These are phyloP conservation scores for Zophobas morio DNA, from an alignment of 1,140 invertebrate genomes.

Conservation along the genomic window DNA sequence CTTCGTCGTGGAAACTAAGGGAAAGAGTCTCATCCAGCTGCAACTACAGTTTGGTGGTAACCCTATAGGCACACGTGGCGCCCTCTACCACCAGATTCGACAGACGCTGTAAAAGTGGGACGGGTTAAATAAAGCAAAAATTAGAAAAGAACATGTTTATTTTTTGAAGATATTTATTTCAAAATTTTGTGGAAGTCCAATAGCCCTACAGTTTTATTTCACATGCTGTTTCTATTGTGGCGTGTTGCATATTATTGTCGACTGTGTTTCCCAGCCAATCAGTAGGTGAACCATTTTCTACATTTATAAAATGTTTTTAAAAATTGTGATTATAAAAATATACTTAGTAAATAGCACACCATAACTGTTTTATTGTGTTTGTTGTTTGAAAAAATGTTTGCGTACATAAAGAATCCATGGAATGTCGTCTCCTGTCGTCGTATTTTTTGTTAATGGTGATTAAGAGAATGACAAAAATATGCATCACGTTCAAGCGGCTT, in stretches of 20 bases:
- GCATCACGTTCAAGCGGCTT: constrained; percentile 53
- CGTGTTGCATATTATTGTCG: constrained; percentile 41
- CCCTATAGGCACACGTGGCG: constrained; percentile 57
- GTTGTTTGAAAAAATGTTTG: constrained; percentile 33
- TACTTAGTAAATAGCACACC: constrained; percentile 65
- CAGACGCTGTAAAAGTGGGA: neutral
- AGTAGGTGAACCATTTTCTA: constrained; percentile 65
- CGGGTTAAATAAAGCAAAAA: constrained; percentile 15
- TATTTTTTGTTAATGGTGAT: neutral
- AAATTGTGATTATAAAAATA: constrained; percentile 62
- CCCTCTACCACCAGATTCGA: constrained; percentile 14
- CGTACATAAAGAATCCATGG: constrained; percentile 45
- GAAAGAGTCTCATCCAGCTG: constrained; percentile 56
- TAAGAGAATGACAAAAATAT: constrained; percentile 55
- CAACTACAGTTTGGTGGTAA: constrained; percentile 60
- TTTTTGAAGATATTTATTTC: constrained; percentile 67
- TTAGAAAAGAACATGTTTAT: constrained; percentile 45
- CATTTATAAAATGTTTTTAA: constrained; percentile 55
- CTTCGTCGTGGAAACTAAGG: constrained; percentile 57
- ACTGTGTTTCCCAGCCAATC: constrained; percentile 43
- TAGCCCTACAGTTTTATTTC: constrained; percentile 67
- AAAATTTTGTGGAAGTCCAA: constrained; percentile 69
- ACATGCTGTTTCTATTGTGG: constrained; percentile 62
- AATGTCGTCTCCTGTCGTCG: constrained; percentile 40
- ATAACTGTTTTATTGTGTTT: constrained; percentile 48